Evolutionary conservation across 2,113 vertebrate species (phyloP).

Genomic region (Seriola aureovittata): DNA sequence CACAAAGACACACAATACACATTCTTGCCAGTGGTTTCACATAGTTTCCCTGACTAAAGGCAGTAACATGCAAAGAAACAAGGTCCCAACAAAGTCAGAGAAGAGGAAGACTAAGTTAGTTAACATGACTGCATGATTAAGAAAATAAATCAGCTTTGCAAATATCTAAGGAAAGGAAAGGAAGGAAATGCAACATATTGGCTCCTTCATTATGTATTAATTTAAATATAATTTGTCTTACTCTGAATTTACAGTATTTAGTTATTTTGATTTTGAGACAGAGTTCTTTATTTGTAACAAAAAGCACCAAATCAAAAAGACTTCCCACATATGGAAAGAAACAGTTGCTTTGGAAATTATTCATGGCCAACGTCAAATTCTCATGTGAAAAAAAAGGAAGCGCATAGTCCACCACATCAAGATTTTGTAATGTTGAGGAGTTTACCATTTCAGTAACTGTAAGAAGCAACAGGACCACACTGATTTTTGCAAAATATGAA

Average conservation of each 20-base stretch:
- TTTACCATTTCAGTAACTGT: too few relatives aligned
- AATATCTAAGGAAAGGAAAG: too few relatives aligned
- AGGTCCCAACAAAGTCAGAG: background rate
- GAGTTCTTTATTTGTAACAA: background rate
- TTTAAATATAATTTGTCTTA: background rate
- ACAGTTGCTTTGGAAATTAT: background rate
- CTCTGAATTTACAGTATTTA: background rate
- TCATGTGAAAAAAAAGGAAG: background rate
- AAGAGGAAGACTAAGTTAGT: background rate
- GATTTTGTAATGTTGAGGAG: too few relatives aligned
- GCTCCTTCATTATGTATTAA: background rate
- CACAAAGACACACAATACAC: too few relatives aligned
- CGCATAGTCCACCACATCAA: too few relatives aligned
- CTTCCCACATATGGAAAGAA: too few relatives aligned
- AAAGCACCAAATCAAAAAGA: background rate
- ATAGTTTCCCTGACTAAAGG: too few relatives aligned
- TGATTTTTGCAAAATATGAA: conserved; percentile 1
- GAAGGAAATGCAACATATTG: too few relatives aligned
- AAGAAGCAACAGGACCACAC: background rate
- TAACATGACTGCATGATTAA: too few relatives aligned
- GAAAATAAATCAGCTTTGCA: too few relatives aligned
- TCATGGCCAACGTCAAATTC: background rate
- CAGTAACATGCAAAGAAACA: background rate
- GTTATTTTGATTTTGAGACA: background rate
- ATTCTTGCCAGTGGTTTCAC: too few relatives aligned